phyloP scores from a whole-genome alignment of 2,888 invertebrate genomes.

The Acanthopleura granulata region DNA sequence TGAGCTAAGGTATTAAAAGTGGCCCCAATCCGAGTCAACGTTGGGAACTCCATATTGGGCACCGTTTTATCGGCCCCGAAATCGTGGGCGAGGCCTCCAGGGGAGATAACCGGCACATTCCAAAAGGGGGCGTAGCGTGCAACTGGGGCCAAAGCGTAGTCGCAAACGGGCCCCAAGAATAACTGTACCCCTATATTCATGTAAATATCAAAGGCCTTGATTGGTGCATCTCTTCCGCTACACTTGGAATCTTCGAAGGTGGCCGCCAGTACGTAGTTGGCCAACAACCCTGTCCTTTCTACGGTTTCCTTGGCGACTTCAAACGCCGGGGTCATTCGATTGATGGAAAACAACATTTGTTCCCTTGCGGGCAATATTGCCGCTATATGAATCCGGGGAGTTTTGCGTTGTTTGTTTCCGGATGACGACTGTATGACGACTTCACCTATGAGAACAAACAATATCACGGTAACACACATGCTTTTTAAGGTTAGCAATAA shows the following conservation, averaged over 20 bases:
- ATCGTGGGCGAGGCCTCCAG: conserved; percentile 65
- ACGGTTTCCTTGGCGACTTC: conserved; percentile 45
- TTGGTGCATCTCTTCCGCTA: conserved; percentile 47
- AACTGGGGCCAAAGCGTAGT: conserved; percentile 86
- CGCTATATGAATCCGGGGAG: conserved; percentile 23
- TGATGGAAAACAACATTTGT: conserved; percentile 43
- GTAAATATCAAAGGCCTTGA: conserved; percentile 56
- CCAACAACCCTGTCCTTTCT: conserved; percentile 27
- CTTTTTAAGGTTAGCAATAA: no score
- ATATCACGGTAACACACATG: no score
- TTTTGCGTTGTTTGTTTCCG: not conserved
- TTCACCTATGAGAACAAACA: no score
- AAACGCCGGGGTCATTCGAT: conserved; percentile 45
- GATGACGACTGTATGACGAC: no score
- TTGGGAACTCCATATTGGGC: conserved; percentile 34
- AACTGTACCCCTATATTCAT: conserved; percentile 34
- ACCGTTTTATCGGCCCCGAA: conserved; percentile 50
- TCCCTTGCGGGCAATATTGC: conserved; percentile 24
- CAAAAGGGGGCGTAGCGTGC: conserved; percentile 90
- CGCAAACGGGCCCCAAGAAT: conserved; percentile 65
- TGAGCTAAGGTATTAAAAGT: conserved; percentile 44
- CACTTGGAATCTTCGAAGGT: conserved; percentile 55
- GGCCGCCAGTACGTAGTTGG: conserved; percentile 32
- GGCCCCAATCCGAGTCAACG: conserved; percentile 53
- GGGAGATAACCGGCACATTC: conserved; percentile 90